A percentile compares a stretch with the other conserved stretches of the same genome.
These are phyloP conservation scores for Micromussa lordhowensis DNA, from an alignment of 92 coral and sea anemone species.

Conservation along the genomic window DNA sequence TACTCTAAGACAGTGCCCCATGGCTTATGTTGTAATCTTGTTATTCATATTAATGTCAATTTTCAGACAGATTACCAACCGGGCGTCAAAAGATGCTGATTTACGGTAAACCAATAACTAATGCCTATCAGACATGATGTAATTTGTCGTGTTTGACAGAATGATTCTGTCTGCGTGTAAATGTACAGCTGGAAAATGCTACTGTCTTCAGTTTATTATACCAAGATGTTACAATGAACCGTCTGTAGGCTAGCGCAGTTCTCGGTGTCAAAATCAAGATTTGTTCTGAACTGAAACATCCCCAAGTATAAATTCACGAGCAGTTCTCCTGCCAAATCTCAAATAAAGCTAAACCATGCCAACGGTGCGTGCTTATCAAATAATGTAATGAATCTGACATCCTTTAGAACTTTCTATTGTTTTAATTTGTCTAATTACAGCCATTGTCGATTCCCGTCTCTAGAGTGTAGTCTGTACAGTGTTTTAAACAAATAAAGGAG, in stretches of 20 bases:
- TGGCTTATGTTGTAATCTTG: neutral
- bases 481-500: neutral
- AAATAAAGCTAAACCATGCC: no score
- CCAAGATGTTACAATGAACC: no score
- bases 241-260: no score
- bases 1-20: neutral
- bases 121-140: neutral
- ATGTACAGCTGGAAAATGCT: no score
- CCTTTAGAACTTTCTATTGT: neutral
- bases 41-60: neutral
- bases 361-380: no score
- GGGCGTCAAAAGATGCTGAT: neutral
- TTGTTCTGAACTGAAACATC: no score
- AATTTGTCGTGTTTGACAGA: neutral
- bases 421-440: neutral
- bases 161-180: no score
- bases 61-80: neutral
- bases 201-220: no score
- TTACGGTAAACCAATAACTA: no score
- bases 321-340: no score
- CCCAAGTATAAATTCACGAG: no score
- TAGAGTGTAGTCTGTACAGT: neutral
- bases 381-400: neutral
- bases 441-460: neutral
- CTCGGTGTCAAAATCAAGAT: no score